Evolutionary conservation across 2,113 vertebrate species (phyloP).

Genomic region (Pandion haliaetus): DNA sequence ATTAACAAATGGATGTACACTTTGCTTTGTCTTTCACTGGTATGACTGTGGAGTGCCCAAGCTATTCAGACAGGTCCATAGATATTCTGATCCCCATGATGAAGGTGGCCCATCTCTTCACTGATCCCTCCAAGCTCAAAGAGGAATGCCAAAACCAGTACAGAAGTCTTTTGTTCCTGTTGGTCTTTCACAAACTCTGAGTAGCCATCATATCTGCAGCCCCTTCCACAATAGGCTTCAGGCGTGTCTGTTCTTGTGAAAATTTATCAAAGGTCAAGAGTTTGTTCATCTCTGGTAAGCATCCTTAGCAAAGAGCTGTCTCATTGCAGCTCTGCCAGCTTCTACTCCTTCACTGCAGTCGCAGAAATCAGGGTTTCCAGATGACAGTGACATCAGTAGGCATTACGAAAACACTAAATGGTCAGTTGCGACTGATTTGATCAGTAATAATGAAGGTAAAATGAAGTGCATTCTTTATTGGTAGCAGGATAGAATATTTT

Average conservation of each 20-base stretch:
- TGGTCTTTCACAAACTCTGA: background rate
- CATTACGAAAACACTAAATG: background rate
- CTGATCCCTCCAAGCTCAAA: background rate
- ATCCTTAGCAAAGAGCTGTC: background rate
- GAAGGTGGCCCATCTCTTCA: background rate
- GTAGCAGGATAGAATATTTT: background rate
- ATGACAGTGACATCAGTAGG: background rate
- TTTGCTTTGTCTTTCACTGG: background rate
- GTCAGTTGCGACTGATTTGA: background rate
- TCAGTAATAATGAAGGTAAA: background rate
- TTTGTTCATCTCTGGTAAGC: background rate
- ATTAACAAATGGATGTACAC: background rate
- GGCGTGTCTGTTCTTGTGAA: background rate
- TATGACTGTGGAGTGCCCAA: background rate
- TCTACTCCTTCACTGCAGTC: background rate
- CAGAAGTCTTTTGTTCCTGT: background rate
- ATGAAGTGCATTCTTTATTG: background rate
- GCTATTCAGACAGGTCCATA: background rate
- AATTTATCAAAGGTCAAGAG: background rate
- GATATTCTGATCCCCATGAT: background rate
- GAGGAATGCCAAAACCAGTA: background rate
- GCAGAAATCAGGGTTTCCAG: background rate
- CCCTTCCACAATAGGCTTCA: background rate
- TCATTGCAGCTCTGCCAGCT: background rate
- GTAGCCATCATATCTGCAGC: background rate